Percentiles rank a stretch among this genome's conserved stretches.
phyloP scores from a whole-genome alignment of 2,113 vertebrate genomes.

The Piaya cayana region DNA sequence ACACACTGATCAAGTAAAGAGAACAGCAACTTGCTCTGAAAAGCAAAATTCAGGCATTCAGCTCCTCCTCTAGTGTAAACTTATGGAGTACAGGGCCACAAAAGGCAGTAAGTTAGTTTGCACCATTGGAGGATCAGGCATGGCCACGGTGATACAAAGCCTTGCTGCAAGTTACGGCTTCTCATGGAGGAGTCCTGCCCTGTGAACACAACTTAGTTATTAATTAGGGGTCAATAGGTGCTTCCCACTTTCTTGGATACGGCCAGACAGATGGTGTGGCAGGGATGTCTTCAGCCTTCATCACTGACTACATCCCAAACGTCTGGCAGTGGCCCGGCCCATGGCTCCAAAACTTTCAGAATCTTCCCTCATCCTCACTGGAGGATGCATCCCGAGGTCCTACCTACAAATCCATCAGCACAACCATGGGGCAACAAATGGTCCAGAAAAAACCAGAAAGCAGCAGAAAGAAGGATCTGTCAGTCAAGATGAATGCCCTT shows the following conservation, averaged over 20 bases:
- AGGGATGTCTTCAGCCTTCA: not conserved
- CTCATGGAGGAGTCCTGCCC: not conserved
- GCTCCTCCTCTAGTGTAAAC: fast-evolving
- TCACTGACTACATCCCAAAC: not conserved
- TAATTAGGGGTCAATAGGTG: not conserved
- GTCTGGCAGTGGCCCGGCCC: fast-evolving
- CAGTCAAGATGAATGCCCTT: not conserved
- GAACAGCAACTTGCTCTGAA: not conserved
- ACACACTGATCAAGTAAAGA: not conserved
- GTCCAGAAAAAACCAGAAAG: not conserved
- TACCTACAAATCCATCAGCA: not conserved
- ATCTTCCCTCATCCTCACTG: not conserved
- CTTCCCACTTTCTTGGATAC: fast-evolving
- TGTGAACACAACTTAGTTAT: not conserved
- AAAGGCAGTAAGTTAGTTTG: fast-evolving
- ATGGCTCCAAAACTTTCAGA: not conserved
- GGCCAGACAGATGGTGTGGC: fast-evolving
- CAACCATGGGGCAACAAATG: fast-evolving
- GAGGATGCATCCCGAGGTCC: not conserved
- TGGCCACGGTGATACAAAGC: not conserved
- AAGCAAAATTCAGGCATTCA: not conserved
- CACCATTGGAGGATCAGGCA: not conserved
- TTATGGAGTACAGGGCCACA: not conserved
- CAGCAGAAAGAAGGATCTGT: fast-evolving
- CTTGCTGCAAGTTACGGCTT: not conserved